A percentile compares a stretch with the other conserved stretches of the same genome.
Conservation (phyloP, 2,113 vertebrate genomes). For the Forbesichthys papilliferus region DNA sequence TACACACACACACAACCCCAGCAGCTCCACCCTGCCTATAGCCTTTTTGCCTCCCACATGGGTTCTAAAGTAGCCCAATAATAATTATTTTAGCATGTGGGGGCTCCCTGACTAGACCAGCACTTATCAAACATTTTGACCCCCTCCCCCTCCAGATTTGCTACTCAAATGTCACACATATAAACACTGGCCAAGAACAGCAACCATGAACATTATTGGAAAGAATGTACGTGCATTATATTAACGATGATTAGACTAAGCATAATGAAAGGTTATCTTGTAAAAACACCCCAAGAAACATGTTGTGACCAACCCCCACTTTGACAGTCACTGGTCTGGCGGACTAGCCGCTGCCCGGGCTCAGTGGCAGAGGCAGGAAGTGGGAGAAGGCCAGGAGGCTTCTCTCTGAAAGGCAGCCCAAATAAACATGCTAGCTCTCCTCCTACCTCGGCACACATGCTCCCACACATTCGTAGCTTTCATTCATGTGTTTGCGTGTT, state of each 20-base stretch:
- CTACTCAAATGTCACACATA: background rate
- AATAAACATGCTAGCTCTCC: constrained; percentile 66
- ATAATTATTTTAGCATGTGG: constrained; percentile 75
- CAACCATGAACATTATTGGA: too few species aligned
- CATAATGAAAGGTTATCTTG: too few species aligned
- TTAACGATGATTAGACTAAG: too few species aligned
- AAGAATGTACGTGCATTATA: too few species aligned
- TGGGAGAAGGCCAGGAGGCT: constrained; percentile 62
- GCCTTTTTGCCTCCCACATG: constrained; percentile 40
- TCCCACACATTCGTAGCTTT: constrained; percentile 49
- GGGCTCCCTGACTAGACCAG: constrained; percentile 66
- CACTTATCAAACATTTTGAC: background rate
- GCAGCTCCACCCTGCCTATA: constrained; percentile 48
- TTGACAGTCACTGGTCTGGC: too few species aligned
- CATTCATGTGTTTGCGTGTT: constrained; percentile 47
- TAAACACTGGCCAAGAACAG: too few species aligned
- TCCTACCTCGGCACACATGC: constrained; percentile 44
- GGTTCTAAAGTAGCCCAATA: constrained; percentile 67
- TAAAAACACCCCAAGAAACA: too few species aligned
- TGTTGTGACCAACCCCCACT: too few species aligned
- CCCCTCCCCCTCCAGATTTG: background rate
- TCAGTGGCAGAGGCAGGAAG: constrained; percentile 63
- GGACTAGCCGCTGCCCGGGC: constrained; percentile 48
- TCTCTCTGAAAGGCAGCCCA: constrained; percentile 60
- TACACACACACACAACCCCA: constrained; percentile 38